Percentiles rank a stretch among this genome's conserved stretches.
Evolutionary conservation across 1,140 invertebrate species (phyloP).

Genomic region (Sipha flava): DNA sequence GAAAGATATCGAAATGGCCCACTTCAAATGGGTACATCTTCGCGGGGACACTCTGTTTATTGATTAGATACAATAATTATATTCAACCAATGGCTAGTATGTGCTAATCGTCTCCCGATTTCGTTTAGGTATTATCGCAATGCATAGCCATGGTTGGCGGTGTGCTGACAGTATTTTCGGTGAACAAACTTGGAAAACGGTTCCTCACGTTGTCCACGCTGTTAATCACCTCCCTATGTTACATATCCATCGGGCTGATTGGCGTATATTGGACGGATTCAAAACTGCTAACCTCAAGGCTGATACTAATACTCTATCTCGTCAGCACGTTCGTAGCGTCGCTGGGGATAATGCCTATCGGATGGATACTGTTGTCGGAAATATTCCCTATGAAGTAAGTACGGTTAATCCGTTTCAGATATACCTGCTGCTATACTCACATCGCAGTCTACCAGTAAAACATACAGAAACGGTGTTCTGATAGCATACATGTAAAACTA

Average conservation of each 20-base stretch:
- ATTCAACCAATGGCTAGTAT: too few species aligned
- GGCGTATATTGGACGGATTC: not conserved
- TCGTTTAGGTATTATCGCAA: not conserved
- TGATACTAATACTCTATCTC: not conserved
- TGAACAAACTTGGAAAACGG: conserved; percentile 3
- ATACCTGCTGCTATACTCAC: not conserved
- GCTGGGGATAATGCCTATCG: conserved; percentile 34
- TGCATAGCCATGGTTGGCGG: not conserved
- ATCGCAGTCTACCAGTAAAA: not conserved
- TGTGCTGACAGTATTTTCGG: not conserved
- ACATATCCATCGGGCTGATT: conserved; percentile 1
- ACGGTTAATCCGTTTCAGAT: not conserved
- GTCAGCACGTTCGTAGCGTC: not conserved
- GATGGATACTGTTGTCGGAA: conserved; percentile 40
- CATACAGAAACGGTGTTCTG: not conserved
- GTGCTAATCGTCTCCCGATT: not conserved
- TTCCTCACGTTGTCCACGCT: not conserved
- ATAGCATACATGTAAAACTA: not conserved
- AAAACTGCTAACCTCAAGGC: not conserved
- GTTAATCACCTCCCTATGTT: not conserved
- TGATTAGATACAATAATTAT: too few species aligned
- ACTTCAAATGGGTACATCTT: too few species aligned
- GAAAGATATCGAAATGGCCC: too few species aligned
- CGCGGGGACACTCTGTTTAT: too few species aligned
- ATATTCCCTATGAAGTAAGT: conserved; percentile 40